phyloP scores from a whole-genome alignment of 1,140 invertebrate species.

The Anastrepha obliqua region DNA sequence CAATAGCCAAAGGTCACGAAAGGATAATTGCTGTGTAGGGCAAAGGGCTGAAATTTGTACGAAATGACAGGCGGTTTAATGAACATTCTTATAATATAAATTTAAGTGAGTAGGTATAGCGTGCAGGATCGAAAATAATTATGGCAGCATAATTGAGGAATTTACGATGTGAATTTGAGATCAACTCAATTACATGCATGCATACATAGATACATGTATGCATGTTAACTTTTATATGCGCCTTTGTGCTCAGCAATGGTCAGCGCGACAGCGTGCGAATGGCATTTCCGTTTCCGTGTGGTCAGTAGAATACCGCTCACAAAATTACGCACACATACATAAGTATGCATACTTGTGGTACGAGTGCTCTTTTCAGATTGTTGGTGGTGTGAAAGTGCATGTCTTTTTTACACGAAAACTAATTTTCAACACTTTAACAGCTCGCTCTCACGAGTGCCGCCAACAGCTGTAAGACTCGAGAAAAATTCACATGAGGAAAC shows the following conservation, averaged over 20 bases:
- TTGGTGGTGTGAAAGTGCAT: conserved; percentile 8
- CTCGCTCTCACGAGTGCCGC: not conserved
- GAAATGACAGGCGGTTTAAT: conserved; percentile 3
- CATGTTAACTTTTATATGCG: not conserved
- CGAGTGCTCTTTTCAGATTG: not conserved
- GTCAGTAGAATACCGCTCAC: not conserved
- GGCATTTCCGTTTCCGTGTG: conserved; percentile 27
- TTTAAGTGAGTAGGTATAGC: conserved; percentile 1
- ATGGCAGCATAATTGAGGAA: conserved; percentile 40
- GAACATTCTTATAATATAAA: not conserved
- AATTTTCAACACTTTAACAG: conserved; percentile 57
- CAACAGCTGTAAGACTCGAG: conserved; percentile 34
- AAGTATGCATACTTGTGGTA: not conserved
- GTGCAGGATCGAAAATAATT: conserved; percentile 52
- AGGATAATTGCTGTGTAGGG: conserved; percentile 36
- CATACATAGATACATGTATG: not conserved
- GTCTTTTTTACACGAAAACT: conserved; percentile 30
- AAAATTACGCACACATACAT: not conserved
- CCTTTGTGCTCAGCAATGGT: not conserved
- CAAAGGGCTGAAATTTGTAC: not conserved
- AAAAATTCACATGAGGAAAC: conserved; percentile 43
- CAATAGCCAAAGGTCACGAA: conserved; percentile 43
- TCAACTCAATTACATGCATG: not conserved
- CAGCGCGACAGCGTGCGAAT: conserved; percentile 44
- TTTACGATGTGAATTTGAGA: conserved; percentile 28